Evolutionary conservation across 2,888 invertebrate genomes (phyloP).

Genomic region (Aporophyla lueneburgensis): DNA sequence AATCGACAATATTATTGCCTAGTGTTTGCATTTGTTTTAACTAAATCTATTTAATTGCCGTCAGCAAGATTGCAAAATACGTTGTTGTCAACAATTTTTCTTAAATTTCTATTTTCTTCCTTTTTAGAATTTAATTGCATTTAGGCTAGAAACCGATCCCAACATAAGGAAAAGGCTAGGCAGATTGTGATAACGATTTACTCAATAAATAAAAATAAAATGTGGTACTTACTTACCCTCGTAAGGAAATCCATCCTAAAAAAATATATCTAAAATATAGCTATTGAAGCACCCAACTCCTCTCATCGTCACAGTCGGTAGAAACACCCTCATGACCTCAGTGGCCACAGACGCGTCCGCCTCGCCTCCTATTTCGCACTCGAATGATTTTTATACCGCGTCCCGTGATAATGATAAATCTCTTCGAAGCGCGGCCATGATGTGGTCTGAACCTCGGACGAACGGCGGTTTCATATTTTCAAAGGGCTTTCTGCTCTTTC

Average conservation of each 20-base stretch:
- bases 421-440: slow-evolving; percentile 46
- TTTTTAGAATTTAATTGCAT: background rate
- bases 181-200: background rate
- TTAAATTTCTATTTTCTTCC: background rate
- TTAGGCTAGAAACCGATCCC: background rate
- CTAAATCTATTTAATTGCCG: too few relatives aligned
- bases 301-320: slow-evolving; percentile 10
- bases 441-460: slow-evolving; percentile 21
- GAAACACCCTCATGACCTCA: slow-evolving; percentile 38
- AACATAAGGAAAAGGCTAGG: background rate
- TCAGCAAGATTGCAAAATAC: background rate
- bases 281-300: background rate
- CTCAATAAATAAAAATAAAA: too few relatives aligned
- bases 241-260: background rate
- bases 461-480: slow-evolving; percentile 50
- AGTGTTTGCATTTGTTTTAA: too few relatives aligned
- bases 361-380: slow-evolving; percentile 70
- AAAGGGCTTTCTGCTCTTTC: slow-evolving; percentile 32
- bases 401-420: slow-evolving; percentile 70
- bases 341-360: slow-evolving; percentile 52
- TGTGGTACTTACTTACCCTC: background rate
- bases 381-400: slow-evolving; percentile 70
- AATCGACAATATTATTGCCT: too few relatives aligned
- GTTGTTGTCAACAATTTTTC: background rate
- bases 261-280: background rate